Base-by-base conservation (phyloP, 2,888 invertebrate species). In the Gortyna flavago region DNA sequence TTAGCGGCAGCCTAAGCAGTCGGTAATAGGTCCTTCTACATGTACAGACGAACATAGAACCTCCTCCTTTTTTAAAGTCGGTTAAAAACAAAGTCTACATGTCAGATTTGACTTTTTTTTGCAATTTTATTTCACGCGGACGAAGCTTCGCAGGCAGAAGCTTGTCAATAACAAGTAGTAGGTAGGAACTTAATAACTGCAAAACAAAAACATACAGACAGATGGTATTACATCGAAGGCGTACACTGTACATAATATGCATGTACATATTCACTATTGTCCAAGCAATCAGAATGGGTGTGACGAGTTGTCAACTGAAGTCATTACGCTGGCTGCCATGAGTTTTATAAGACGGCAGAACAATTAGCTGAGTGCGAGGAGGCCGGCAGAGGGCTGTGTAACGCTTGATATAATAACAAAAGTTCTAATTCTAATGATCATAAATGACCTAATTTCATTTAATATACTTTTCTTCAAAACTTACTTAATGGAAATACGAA, bases 341-440 rank as follows among this genome's bases (percentile, higher is more conserved):
- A 64, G 78, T 71, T 81, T 76, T 75, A 79, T 85, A 85, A 72
- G 82, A 69, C 73, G 21, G 38, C 79, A 61, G 73, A 64, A 79
- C 82, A 78, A 83, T 78, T 77, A 75, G 69, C 51, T 72, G 74
- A 74, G 76, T 67, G 76, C 61, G 69, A 69, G 69, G 83, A 65
- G 57, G 32, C 32, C 67, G 59, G 54, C 35, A 16, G 59, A 48
- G 29, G 51, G n/a, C n/a, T n/a, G n/a, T n/a, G n/a, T n/a, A n/a
- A n/a, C n/a, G n/a, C n/a, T n/a, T n/a, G n/a, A n/a, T n/a, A n/a
- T n/a, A n/a, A n/a, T n/a, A n/a, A n/a, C n/a, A n/a, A n/a, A n/a
- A n/a, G n/a, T n/a, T n/a, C n/a, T n/a, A n/a, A n/a, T n/a, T n/a
- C n/a, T n/a, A n/a, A n/a, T n/a, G n/a, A n/a, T n/a, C n/a, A n/a